Evolutionary conservation across 2,888 invertebrate species (phyloP), one percentile per base, ranked within the genome.

Genomic region (Hyposoter dolosus): DNA sequence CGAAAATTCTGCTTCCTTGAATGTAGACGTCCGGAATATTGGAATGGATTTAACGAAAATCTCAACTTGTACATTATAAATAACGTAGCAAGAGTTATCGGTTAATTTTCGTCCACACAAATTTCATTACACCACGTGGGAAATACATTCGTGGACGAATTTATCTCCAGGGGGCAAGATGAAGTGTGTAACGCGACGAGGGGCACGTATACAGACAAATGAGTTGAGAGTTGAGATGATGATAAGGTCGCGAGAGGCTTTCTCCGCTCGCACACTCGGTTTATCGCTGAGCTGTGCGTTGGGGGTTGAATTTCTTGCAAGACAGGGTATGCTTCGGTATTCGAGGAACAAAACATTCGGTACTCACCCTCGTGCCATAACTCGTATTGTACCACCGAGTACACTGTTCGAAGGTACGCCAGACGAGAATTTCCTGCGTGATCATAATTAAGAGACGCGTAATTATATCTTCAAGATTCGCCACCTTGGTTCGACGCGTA

Each of bases 111-210:
- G 69, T 65, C 75, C 50, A 17, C 68, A 76, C 81, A 86, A 28
- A 86, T 87, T 84, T 86, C 66, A 79, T 81, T 76, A 76, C 81
- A 56, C 83, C 76, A 83, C 82, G 85, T 78, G 74, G 78, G 78
- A 86, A 86, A 87, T 87, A 86, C 82, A 85, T 82, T 87, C 77
- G 10, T 65, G 69, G 60, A 80, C 47, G 66, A 87, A 88, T 87
- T 87, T 87, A 85, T 85, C 82, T 78, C n/a, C 35, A 50, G 74
- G 79, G 82, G 45, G 65, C 35, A 47, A 63, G 78, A 85, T 17
- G 71, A 75, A 78, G 82, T 82, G 69, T 69, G 68, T 40, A 78
- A 75, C 63, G n/a, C 82, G 47, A 74, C 53, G 65, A 78, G 78
- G 28, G 68, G 60, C 68, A 68, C 60, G 60, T 63, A 74, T 28